Percentiles rank a stretch among this genome's conserved stretches.
These are phyloP conservation scores for Paracanthobrama guichenoti DNA, from an alignment of 2,113 vertebrate species.

Conservation along the genomic window DNA sequence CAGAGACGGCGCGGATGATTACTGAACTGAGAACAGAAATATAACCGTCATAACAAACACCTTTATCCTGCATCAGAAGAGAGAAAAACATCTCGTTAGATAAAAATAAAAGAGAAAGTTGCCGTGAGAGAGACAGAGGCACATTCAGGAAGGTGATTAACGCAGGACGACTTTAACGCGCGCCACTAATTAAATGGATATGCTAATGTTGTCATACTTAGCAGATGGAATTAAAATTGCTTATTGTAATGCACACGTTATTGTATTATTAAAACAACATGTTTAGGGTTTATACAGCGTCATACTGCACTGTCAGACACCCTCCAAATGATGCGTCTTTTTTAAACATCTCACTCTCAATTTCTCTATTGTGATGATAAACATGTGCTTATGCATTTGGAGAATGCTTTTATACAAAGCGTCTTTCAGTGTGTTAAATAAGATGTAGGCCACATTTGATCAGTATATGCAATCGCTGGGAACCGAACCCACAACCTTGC, in stretches of 20 bases:
- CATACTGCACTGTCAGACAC: constrained; percentile 73
- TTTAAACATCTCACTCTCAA: constrained; percentile 32
- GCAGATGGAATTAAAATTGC: constrained; percentile 99
- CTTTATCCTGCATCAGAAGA: constrained; percentile 60
- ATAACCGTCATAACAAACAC: constrained; percentile 28
- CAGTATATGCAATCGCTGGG: background rate
- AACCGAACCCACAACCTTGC: background rate
- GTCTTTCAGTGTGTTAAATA: background rate
- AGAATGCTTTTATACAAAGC: background rate
- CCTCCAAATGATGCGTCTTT: background rate
- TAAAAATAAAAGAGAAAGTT: constrained; percentile 83
- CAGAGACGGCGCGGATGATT: constrained; percentile 67
- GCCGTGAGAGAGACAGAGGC: constrained; percentile 79
- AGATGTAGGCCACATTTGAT: background rate
- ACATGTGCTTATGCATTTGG: background rate
- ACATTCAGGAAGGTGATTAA: constrained; percentile 99
- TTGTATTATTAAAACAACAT: constrained; percentile 94
- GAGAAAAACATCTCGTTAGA: constrained; percentile 83
- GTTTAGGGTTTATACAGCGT: constrained; percentile 88
- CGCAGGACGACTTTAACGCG: constrained; percentile 92
- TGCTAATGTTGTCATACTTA: constrained; percentile 99
- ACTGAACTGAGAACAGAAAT: constrained; percentile 37
- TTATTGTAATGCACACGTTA: constrained; percentile 99
- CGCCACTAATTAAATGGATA: constrained; percentile 99
- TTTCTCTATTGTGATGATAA: background rate